These are phyloP conservation scores for Dicentrarchus labrax DNA, from an alignment of 2,113 vertebrate genomes.

Conservation along the genomic window DNA sequence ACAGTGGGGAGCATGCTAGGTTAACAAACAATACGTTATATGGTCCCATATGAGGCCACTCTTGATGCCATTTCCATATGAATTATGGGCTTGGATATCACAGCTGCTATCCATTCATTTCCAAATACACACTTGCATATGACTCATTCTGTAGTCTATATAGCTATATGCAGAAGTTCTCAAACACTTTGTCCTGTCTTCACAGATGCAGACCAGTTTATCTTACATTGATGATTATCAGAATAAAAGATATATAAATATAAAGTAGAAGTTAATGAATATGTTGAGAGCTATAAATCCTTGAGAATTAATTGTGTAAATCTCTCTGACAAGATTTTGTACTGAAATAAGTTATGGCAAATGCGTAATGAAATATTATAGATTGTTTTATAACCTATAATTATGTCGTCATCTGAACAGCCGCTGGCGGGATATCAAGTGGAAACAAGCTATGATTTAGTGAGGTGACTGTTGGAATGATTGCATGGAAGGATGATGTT, in stretches of 20 bases:
- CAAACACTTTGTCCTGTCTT: slow-evolving; percentile 1
- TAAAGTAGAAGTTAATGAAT: slow-evolving; percentile 6
- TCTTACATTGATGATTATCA: slow-evolving; percentile 7
- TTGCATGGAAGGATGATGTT: slow-evolving; percentile 9
- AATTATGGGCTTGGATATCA: slow-evolving; percentile 1
- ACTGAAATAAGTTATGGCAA: slow-evolving; percentile 32
- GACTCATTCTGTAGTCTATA: slow-evolving; percentile 10
- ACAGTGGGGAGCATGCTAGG: not conserved
- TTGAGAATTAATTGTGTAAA: not conserved
- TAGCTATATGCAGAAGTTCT: not conserved
- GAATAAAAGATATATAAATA: slow-evolving; percentile 1
- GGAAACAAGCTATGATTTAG: slow-evolving; percentile 71
- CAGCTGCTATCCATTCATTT: slow-evolving; percentile 25
- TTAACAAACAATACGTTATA: not conserved
- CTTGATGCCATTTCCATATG: slow-evolving; percentile 27
- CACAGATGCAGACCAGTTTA: slow-evolving; percentile 1
- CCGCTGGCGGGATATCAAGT: slow-evolving; percentile 61
- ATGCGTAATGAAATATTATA: slow-evolving; percentile 55
- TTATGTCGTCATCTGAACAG: slow-evolving; percentile 68
- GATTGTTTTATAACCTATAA: slow-evolving; percentile 69
- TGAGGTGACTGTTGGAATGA: slow-evolving; percentile 42
- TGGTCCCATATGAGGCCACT: slow-evolving; percentile 6
- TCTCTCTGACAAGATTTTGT: slow-evolving; percentile 22
- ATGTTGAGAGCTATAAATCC: slow-evolving; percentile 30
- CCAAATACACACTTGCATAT: not conserved